Evolutionary conservation across 2,797 vertebrate genomes (phyloP), one percentile per base, ranked within the genome.

Genomic region (Falco peregrinus): DNA sequence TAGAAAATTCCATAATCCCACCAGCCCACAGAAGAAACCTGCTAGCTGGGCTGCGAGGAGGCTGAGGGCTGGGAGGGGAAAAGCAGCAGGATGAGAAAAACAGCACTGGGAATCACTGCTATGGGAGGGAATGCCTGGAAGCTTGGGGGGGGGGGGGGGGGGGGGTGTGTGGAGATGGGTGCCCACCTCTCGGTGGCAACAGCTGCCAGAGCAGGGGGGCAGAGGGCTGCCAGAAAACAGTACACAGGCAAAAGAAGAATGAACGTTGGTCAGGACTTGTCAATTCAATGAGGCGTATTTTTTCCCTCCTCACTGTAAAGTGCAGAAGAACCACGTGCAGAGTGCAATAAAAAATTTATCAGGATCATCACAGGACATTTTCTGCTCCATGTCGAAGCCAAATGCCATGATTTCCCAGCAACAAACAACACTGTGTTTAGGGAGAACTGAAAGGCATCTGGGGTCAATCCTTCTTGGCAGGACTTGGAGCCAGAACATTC

Each of bases 231-330:
- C 47, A 65, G 31, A 67, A 75, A 48, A 19, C 35, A 50, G 29
- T 8, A 37, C 3, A 8, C 37, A 60, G 10, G 7, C 37, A 56
- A 47, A 29, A 11, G 56, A 75, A 28, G 8, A 21, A 31, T 9
- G 8, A n/a, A 14, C 2, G 0, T 17, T 26, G 24, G 31, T 28
- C 39, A 75, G 41, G 59, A 51, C 11, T 78, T 91, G 39, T 67
- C n/a, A 61, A 0, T 26, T 47, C 9, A 39, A 5, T 1, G 1
- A 11, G 24, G 26, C 16, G 4, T 24, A 13, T 33, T 77, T 61
- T 61, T 53, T 35, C 21, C 15, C 8, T 63, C 11, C 31, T 83
- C 0, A 1, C 31, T 76, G n/a, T 61, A 68, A 81, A 71, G 43
- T 35, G 45, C 31, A 79, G 56, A 79, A 57, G 56, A 83, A 57